These are phyloP conservation scores for Tiaroga cobitis DNA, from an alignment of 2,797 vertebrate species.

Conservation along the genomic window DNA sequence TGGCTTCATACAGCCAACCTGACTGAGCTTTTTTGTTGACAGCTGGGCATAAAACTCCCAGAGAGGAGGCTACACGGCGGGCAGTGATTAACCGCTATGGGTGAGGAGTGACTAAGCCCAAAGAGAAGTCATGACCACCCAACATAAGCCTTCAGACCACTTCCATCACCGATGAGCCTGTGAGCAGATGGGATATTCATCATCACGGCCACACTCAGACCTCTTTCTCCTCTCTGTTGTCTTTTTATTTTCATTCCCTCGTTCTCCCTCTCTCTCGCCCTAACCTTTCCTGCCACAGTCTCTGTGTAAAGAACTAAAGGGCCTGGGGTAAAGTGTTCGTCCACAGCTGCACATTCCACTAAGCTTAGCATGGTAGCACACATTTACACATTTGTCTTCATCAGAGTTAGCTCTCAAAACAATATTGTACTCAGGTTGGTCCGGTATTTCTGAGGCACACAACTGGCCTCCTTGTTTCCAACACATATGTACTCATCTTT, in stretches of 20 bases:
- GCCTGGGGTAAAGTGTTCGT: slow-evolving; percentile 67
- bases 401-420: slow-evolving; percentile 63
- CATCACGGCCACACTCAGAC: slow-evolving; percentile 57
- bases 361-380: slow-evolving; percentile 70
- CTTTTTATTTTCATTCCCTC: slow-evolving; percentile 54
- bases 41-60: slow-evolving; percentile 18
- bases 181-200: slow-evolving; percentile 73
- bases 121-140: slow-evolving; percentile 57
- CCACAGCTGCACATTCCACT: slow-evolving; percentile 73
- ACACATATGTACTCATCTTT: slow-evolving; percentile 1
- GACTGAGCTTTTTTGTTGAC: slow-evolving; percentile 47
- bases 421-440: slow-evolving; percentile 51
- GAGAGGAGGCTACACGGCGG: slow-evolving; percentile 25
- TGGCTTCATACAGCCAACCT: slow-evolving; percentile 41
- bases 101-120: slow-evolving; percentile 59
- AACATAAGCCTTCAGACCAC: slow-evolving; percentile 63
- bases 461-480: slow-evolving; percentile 25
- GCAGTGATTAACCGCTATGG: slow-evolving; percentile 56
- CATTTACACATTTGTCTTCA: slow-evolving; percentile 66
- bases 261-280: slow-evolving; percentile 55
- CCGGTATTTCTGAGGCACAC: slow-evolving; percentile 41
- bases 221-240: slow-evolving; percentile 63
- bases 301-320: slow-evolving; percentile 64
- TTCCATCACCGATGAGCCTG: slow-evolving; percentile 62
- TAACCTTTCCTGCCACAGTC: slow-evolving; percentile 64